These are phyloP conservation scores for Leptinotarsa haldemani DNA, from an alignment of 2,888 invertebrate species.

Conservation along the genomic window DNA sequence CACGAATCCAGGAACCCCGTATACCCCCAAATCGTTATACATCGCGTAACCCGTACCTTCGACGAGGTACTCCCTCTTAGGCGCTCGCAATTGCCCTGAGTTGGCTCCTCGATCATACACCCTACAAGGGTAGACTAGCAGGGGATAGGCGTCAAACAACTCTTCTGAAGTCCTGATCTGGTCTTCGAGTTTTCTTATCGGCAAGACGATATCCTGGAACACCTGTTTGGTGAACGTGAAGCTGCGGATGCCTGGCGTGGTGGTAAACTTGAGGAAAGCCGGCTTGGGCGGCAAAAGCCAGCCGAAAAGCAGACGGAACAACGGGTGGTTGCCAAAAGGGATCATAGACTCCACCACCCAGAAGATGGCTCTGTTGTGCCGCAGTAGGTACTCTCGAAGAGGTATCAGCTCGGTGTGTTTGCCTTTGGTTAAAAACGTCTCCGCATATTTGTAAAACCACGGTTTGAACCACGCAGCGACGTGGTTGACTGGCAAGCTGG, in stretches of 20 bases:
- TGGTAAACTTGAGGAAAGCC: constrained; percentile 79
- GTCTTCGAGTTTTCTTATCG: constrained; percentile 73
- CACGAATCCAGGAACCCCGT: constrained; percentile 76
- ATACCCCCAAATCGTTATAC: constrained; percentile 79
- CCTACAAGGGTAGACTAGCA: constrained; percentile 77
- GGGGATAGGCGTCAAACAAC: constrained; percentile 75
- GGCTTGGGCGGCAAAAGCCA: constrained; percentile 79
- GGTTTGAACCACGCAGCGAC: constrained; percentile 77
- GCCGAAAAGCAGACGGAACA: constrained; percentile 73
- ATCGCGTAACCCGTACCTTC: constrained; percentile 76
- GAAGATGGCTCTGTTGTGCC: constrained; percentile 77
- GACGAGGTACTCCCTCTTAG: constrained; percentile 70
- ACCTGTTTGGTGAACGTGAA: constrained; percentile 79
- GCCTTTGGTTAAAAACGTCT: constrained; percentile 69
- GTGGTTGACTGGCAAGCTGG: constrained; percentile 68
- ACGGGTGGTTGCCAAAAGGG: constrained; percentile 75
- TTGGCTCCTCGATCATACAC: constrained; percentile 73
- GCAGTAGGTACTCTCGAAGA: constrained; percentile 72
- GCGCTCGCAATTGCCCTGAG: constrained; percentile 71
- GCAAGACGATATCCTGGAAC: constrained; percentile 78
- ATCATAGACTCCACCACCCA: constrained; percentile 81
- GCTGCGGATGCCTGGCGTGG: constrained; percentile 75
- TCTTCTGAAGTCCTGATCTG: constrained; percentile 72
- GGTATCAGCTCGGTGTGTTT: constrained; percentile 73
- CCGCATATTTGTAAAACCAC: constrained; percentile 78